Evolutionary conservation across 2,888 invertebrate genomes (phyloP).

Genomic region (Drosophila niveifrons): DNA sequence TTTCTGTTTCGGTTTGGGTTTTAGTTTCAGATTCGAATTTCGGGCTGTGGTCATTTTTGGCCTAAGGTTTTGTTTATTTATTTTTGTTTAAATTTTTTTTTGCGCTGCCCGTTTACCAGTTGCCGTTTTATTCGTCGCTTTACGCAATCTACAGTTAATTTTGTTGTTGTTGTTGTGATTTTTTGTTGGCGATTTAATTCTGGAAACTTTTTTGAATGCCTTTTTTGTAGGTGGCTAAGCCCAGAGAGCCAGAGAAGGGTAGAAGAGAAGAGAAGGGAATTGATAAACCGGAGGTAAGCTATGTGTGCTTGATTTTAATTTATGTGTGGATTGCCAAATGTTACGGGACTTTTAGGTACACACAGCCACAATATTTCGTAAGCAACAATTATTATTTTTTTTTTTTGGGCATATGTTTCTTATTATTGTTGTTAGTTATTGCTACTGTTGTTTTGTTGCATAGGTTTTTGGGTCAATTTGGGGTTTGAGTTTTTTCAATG

Average conservation of each 20-base stretch:
- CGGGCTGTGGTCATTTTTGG: constrained; percentile 44
- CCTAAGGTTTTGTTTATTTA: constrained; percentile 63
- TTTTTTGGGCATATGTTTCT: constrained; percentile 36
- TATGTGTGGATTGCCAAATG: constrained; percentile 63
- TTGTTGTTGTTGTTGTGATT: constrained; percentile 11
- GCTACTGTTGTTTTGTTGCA: constrained; percentile 5
- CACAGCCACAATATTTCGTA: constrained; percentile 50
- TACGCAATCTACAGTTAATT: constrained; percentile 70
- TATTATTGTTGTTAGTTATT: constrained; percentile 29
- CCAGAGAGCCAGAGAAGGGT: neutral
- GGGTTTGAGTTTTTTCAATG: constrained; percentile 15
- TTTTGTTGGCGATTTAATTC: constrained; percentile 55
- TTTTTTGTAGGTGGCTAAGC: constrained; percentile 26
- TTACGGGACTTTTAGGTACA: constrained; percentile 47
- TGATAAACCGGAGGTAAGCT: constrained; percentile 20
- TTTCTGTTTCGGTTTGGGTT: constrained; percentile 25
- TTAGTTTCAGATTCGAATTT: constrained; percentile 47
- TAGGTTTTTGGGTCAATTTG: constrained; percentile 35
- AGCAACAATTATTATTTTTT: constrained; percentile 24
- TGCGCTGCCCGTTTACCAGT: constrained; percentile 32
- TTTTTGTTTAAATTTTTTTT: constrained; percentile 35
- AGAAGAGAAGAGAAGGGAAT: neutral
- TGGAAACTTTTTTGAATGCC: constrained; percentile 40
- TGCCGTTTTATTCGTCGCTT: constrained; percentile 39
- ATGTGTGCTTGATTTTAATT: constrained; percentile 57